These are phyloP conservation scores for Malaclemys terrapin DNA, from an alignment of 2,113 vertebrate genomes.

Conservation along the genomic window DNA sequence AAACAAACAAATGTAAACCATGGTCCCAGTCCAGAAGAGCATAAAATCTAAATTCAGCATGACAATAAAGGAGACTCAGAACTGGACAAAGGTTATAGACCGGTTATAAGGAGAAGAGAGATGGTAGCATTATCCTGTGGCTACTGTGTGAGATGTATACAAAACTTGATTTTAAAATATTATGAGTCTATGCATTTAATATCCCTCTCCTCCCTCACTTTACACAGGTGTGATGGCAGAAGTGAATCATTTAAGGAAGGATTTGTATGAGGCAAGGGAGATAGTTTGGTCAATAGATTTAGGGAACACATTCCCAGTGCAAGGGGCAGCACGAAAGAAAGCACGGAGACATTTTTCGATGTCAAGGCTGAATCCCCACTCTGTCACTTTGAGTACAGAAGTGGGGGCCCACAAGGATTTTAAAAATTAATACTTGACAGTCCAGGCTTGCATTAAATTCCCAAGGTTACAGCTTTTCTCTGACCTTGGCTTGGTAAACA, in stretches of 20 bases:
- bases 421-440: no score
- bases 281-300: not conserved
- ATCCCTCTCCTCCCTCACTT: not conserved
- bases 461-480: no score
- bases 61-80: not conserved
- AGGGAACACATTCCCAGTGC: not conserved
- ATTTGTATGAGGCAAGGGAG: not conserved
- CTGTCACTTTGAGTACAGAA: no score
- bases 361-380: no score
- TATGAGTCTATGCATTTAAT: not conserved
- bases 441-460: no score
- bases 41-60: not conserved
- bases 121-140: not conserved
- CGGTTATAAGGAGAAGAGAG: not conserved
- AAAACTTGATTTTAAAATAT: not conserved
- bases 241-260: not conserved
- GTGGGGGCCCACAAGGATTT: no score
- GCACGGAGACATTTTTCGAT: not conserved
- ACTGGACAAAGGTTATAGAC: not conserved
- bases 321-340: not conserved
- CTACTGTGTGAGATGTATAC: not conserved
- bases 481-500: no score
- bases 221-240: not conserved
- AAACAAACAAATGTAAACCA: not conserved
- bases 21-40: not conserved